These are phyloP conservation scores for Molossus alvarezi DNA, from an alignment of 2,797 vertebrate species.

Conservation along the genomic window DNA sequence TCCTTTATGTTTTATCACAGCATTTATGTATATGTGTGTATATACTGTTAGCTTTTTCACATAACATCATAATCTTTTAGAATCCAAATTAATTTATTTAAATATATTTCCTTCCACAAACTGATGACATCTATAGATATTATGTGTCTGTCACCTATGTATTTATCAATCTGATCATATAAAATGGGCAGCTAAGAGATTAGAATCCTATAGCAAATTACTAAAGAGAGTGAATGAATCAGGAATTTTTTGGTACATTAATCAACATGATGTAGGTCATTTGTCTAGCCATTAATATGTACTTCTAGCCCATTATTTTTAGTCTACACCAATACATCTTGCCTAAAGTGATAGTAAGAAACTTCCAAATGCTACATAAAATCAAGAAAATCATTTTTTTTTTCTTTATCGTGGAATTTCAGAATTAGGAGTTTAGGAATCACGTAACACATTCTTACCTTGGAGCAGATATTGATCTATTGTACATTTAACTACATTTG, in stretches of 20 bases:
- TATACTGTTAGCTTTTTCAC: neutral
- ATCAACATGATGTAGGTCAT: conserved; percentile 19
- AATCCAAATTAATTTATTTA: conserved; percentile 5
- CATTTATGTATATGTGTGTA: neutral
- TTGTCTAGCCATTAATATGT: conserved; percentile 33
- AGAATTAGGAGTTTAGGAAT: conserved; percentile 58
- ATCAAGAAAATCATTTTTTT: conserved; percentile 4
- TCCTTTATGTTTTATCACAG: conserved; percentile 20
- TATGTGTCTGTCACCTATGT: neutral
- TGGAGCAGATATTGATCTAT: conserved; percentile 52
- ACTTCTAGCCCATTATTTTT: neutral
- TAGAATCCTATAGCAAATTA: conserved; percentile 40
- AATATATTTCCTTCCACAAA: conserved; percentile 46
- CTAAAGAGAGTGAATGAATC: neutral
- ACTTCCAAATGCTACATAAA: neutral
- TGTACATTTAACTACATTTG: conserved; percentile 6
- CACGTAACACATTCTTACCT: neutral
- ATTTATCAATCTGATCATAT: neutral
- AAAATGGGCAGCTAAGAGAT: conserved; percentile 39
- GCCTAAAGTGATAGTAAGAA: neutral
- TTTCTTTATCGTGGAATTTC: conserved; percentile 36
- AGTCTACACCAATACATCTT: neutral
- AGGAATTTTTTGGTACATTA: neutral
- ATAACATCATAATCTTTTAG: conserved; percentile 31
- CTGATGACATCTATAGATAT: neutral